Evolutionary conservation across 1,140 invertebrate species (phyloP).

Genomic region (Camponotus floridanus): DNA sequence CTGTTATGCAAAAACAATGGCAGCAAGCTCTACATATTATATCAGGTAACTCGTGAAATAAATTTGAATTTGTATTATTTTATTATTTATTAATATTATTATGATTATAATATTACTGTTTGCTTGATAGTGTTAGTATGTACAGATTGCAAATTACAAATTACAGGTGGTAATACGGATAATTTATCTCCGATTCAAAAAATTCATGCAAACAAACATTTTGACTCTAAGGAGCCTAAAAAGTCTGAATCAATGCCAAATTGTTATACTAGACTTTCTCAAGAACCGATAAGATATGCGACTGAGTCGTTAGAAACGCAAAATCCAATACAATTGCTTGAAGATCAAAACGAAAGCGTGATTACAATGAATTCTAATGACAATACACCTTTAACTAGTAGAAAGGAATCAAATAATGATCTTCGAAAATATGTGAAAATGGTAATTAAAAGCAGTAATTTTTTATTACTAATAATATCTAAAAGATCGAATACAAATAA

Average conservation of each 20-base stretch:
- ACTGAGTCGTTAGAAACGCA: conserved; percentile 52
- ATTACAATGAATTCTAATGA: conserved; percentile 78
- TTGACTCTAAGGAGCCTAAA: conserved; percentile 75
- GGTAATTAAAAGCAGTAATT: conserved; percentile 68
- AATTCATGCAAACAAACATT: conserved; percentile 79
- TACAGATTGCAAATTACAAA: conserved; percentile 41
- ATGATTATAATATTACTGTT: background rate
- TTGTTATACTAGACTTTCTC: conserved; percentile 71
- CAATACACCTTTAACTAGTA: conserved; percentile 77
- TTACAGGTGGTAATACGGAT: conserved; percentile 78
- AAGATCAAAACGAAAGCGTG: conserved; percentile 78
- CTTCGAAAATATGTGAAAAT: conserved; percentile 83
- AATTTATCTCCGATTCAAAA: conserved; percentile 77
- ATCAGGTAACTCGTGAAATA: conserved; percentile 81
- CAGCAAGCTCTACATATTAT: conserved; percentile 91
- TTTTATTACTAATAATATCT: background rate
- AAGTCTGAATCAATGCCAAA: conserved; percentile 77
- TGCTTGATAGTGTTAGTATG: too few relatives aligned
- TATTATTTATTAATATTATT: conserved; percentile 14
- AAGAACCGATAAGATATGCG: conserved; percentile 77
- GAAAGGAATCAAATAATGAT: conserved; percentile 80
- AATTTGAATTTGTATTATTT: background rate
- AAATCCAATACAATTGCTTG: conserved; percentile 68
- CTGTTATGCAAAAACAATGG: conserved; percentile 93
- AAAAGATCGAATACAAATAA: background rate